A percentile compares a stretch with the other conserved stretches of the same genome.
Evolutionary conservation across 1,140 invertebrate species (phyloP).

Genomic region (Drosophila subpulchrella): DNA sequence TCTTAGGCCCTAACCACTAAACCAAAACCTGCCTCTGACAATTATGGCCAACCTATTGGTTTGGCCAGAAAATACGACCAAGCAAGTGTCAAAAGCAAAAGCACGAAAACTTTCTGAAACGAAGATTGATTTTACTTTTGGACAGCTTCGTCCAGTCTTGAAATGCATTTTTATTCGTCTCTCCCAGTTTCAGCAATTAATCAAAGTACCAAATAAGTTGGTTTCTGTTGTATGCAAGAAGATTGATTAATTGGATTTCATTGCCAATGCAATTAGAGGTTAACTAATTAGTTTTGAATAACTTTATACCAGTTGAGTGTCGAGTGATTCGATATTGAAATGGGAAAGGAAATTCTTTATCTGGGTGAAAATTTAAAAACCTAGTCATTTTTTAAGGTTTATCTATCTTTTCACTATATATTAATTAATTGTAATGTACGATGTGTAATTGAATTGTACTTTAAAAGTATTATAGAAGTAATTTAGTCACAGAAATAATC

Average conservation of each 20-base stretch:
- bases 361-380: background rate
- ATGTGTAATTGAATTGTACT: background rate
- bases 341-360: slow-evolving; percentile 4
- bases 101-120: slow-evolving; percentile 43
- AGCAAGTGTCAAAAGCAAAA: background rate
- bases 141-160: slow-evolving; percentile 61
- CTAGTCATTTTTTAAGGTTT: background rate
- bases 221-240: slow-evolving; percentile 32
- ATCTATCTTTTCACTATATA: background rate
- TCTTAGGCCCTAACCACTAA: background rate
- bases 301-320: slow-evolving; percentile 24
- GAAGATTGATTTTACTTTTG: slow-evolving; percentile 72
- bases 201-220: slow-evolving; percentile 58
- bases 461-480: no score
- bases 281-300: slow-evolving; percentile 62
- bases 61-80: slow-evolving; percentile 14
- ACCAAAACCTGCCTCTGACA: slow-evolving; percentile 22
- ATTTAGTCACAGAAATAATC: no score
- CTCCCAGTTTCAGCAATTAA: slow-evolving; percentile 55
- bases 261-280: slow-evolving; percentile 72
- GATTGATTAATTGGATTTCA: slow-evolving; percentile 68
- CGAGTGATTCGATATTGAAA: slow-evolving; percentile 6
- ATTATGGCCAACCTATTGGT: slow-evolving; percentile 32
- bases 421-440: background rate
- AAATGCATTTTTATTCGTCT: slow-evolving; percentile 54